Evolutionary conservation across 2,113 vertebrate species (phyloP).

Genomic region (Rhea pennata): DNA sequence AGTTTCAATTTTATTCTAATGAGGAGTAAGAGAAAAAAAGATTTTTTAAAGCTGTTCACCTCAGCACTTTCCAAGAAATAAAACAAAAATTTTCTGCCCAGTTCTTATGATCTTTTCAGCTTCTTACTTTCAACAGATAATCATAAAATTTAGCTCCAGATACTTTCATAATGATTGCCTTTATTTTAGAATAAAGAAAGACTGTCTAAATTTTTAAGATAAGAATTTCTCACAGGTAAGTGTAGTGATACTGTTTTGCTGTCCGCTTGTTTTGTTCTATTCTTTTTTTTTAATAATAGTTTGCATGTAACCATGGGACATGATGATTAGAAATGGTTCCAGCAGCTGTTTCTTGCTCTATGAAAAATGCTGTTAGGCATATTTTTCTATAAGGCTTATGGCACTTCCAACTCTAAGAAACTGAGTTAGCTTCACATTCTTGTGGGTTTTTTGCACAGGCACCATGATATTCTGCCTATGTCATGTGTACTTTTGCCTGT

Average conservation of each 20-base stretch:
- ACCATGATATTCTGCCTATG: background rate
- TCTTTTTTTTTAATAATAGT: background rate
- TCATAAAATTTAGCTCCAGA: background rate
- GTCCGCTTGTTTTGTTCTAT: background rate
- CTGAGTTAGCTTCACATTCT: background rate
- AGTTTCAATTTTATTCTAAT: background rate
- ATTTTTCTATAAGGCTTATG: background rate
- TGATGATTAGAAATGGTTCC: background rate
- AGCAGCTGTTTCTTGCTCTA: background rate
- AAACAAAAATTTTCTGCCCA: background rate
- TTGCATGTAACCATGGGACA: background rate
- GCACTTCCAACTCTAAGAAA: constrained; percentile 25
- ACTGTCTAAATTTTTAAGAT: background rate
- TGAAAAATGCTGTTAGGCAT: constrained; percentile 2
- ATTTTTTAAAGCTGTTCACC: too few species aligned
- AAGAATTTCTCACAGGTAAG: background rate
- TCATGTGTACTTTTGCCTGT: background rate
- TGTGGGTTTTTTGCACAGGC: background rate
- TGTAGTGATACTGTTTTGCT: background rate
- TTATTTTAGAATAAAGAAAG: background rate
- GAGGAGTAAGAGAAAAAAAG: background rate
- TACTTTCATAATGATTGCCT: background rate
- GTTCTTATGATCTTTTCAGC: background rate
- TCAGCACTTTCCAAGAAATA: background rate
- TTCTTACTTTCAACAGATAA: background rate